Evolutionary conservation across 53 echinoderm and acorn worm species (phyloP), one percentile per base, ranked within the genome.

Genomic region (Holothuria leucospilota): DNA sequence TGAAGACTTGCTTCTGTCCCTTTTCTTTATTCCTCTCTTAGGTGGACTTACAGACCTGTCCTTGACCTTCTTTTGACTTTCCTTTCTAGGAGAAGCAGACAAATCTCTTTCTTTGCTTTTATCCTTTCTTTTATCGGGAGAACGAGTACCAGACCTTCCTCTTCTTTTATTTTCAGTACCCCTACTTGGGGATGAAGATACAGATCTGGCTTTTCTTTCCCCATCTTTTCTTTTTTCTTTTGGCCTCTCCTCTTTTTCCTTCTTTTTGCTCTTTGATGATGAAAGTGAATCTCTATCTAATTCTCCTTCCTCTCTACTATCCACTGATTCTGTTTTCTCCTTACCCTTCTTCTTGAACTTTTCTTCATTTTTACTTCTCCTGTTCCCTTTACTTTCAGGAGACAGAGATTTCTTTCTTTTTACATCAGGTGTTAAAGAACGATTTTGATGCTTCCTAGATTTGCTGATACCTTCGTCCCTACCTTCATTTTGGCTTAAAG

Each of bases 281-380:
- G 21, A 49, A 8, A 15, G 56, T 7, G 56, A 13, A 56, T 56
- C 15, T 56, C 4, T 56, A 15, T 56, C 29, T 49, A 66, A 74
- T 53, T 74, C 66, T 63, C 51, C 83, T 20, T 39, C 41, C 28
- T 58, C 20, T 46, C 39, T 74, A 46, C 46, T 84, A 40, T 30
- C 28, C 20, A 46, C 29, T 23, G 69, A 56, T 21, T 79, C 81
- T 21, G 23, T 27, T 21, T 77, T 30, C 10, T 58, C 49, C 27
- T 27, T 68, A 20, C 40, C 61, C 20, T 39, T 24, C 16, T 65
- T 25, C 60, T 34, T 81, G 23, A 41, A 71, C 71, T 59, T 60
- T 67, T 82, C 80, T 63, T 67, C 67, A 58, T 25, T 24, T 69
- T 82, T 71, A 20, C 51, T 58, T 63, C 23, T 59, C 69, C 69